Conservation (phyloP, 2,888 invertebrate genomes). For the Ctena decussata region DNA sequence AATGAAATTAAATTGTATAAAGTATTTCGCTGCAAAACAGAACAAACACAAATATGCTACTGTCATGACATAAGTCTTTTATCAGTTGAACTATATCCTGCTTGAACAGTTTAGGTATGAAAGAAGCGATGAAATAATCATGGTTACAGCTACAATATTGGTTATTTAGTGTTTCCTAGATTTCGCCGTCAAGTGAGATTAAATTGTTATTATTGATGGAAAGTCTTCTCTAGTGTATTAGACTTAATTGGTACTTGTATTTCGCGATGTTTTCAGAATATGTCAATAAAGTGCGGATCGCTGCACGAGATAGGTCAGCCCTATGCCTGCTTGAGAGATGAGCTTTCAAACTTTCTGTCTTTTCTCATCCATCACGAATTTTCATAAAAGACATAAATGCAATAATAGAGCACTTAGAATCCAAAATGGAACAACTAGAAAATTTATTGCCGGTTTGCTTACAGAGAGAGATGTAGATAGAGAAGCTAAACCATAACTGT, state of each 20-base stretch:
- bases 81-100: too few relatives aligned
- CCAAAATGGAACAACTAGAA: background rate
- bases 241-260: constrained; percentile 16
- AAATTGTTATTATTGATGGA: constrained; percentile 8
- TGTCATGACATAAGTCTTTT: too few relatives aligned
- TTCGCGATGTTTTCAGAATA: background rate
- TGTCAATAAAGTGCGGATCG: constrained; percentile 4
- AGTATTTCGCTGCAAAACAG: too few relatives aligned
- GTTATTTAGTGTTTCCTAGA: background rate
- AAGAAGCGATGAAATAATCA: too few relatives aligned
- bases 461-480: background rate
- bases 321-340: background rate
- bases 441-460: background rate
- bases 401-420: constrained; percentile 1
- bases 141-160: background rate
- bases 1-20: too few relatives aligned
- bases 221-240: background rate
- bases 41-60: too few relatives aligned
- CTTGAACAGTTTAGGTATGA: too few relatives aligned
- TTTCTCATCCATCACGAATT: constrained; percentile 3
- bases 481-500: too few relatives aligned
- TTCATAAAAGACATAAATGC: constrained; percentile 16
- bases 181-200: background rate
- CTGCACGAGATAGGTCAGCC: constrained; percentile 13
- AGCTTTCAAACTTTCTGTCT: constrained; percentile 3